phyloP scores from a whole-genome alignment of 1,140 invertebrate species.

The Dendroctonus valens region DNA sequence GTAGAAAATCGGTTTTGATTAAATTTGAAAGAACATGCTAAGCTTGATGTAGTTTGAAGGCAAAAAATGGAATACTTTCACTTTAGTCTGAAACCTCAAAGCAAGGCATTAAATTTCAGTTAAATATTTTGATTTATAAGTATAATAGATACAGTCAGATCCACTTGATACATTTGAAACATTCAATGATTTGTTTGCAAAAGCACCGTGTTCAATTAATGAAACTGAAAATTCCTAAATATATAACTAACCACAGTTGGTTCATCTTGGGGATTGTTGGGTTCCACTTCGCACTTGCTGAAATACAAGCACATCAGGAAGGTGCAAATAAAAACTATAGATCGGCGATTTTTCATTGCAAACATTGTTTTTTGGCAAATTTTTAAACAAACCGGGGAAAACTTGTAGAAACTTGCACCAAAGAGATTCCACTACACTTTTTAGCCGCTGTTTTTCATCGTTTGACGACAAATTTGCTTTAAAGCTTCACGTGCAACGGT shows the following conservation, averaged over 20 bases:
- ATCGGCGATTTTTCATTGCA: slow-evolving; percentile 6
- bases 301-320: slow-evolving; percentile 9
- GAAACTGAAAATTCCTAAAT: neutral
- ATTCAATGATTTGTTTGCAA: neutral
- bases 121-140: neutral
- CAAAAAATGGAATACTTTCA: no score
- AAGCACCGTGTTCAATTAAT: neutral
- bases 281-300: slow-evolving; percentile 9
- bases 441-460: no score
- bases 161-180: neutral
- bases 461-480: no score
- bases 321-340: slow-evolving; percentile 10
- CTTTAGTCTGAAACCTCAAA: no score
- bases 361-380: neutral
- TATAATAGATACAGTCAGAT: neutral
- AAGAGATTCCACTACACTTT: no score
- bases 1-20: no score
- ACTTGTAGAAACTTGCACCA: no score
- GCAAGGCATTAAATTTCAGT: neutral
- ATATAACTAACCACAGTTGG: neutral
- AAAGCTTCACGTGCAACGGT: no score
- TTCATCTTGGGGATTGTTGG: neutral
- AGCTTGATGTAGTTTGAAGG: no score
- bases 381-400: no score
- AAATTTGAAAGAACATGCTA: no score